These are phyloP conservation scores for Crocuta crocuta DNA, from an alignment of 2,113 vertebrate genomes.

Conservation along the genomic window DNA sequence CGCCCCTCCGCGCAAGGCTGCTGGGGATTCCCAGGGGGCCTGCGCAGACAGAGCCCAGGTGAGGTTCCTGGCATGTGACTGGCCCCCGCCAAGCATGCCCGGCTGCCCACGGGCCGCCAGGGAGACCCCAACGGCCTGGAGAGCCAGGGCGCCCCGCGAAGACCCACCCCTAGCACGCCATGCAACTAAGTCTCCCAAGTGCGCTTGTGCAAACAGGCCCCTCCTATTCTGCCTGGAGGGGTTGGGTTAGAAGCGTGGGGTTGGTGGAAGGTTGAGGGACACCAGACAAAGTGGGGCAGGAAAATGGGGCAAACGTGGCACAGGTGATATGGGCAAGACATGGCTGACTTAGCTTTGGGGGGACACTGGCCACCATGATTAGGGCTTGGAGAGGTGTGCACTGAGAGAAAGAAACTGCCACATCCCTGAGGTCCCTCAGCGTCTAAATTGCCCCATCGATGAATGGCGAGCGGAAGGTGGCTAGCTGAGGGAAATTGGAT, in stretches of 20 bases:
- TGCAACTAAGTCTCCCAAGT: rapidly evolving
- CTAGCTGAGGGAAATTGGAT: background rate
- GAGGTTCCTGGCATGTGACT: background rate
- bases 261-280: rapidly evolving
- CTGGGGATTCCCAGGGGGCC: background rate
- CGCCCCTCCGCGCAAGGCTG: too few relatives aligned
- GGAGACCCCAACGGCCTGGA: background rate
- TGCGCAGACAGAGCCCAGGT: background rate
- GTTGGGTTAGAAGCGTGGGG: rapidly evolving
- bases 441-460: background rate
- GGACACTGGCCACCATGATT: background rate
- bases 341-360: background rate
- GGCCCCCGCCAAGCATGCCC: background rate
- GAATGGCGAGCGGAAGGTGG: background rate
- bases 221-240: background rate
- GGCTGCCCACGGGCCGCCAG: too few relatives aligned
- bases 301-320: background rate
- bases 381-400: background rate
- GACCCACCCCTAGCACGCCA: background rate
- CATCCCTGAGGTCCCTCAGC: too few relatives aligned
- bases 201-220: background rate
- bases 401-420: background rate
- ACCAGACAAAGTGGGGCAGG: too few relatives aligned
- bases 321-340: background rate
- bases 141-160: background rate